Evolutionary conservation across 2,888 invertebrate species (phyloP).

Genomic region (Acronicta alni): DNA sequence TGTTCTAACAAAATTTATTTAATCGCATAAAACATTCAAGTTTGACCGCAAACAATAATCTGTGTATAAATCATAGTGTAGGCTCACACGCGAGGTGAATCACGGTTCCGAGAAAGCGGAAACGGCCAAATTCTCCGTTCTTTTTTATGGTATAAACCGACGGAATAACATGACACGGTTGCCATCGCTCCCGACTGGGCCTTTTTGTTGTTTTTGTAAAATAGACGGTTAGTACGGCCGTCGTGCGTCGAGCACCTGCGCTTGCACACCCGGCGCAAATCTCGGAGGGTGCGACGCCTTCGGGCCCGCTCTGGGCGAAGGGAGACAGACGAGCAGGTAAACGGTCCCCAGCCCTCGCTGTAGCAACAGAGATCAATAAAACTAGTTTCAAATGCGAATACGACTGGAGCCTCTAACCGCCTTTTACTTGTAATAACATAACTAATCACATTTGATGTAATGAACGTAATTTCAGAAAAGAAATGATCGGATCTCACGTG

Average conservation of each 20-base stretch:
- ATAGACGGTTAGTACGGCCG: constrained; percentile 75
- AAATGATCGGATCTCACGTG: constrained; percentile 53
- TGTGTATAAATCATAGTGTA: constrained; percentile 80
- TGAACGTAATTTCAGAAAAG: constrained; percentile 64
- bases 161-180: constrained; percentile 70
- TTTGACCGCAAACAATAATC: constrained; percentile 80
- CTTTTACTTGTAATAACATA: constrained; percentile 33
- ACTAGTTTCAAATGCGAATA: constrained; percentile 63
- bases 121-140: constrained; percentile 84
- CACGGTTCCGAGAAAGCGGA: constrained; percentile 87
- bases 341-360: constrained; percentile 68
- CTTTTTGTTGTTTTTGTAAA: constrained; percentile 74
- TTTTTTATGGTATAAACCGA: constrained; percentile 79
- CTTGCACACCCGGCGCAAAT: constrained; percentile 82
- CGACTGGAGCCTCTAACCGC: constrained; percentile 21
- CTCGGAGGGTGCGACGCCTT: constrained; percentile 80
- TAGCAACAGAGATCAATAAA: constrained; percentile 62
- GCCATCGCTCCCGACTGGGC: constrained; percentile 59
- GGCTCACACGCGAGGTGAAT: constrained; percentile 83
- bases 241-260: constrained; percentile 85
- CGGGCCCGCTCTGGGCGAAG: constrained; percentile 56
- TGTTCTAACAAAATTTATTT: constrained; percentile 73
- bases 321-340: constrained; percentile 80
- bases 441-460: constrained; percentile 58
- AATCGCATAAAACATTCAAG: constrained; percentile 72